Evolutionary conservation across 2,113 vertebrate genomes (phyloP), one percentile per base, ranked within the genome.

Genomic region (Podilymbus podiceps): DNA sequence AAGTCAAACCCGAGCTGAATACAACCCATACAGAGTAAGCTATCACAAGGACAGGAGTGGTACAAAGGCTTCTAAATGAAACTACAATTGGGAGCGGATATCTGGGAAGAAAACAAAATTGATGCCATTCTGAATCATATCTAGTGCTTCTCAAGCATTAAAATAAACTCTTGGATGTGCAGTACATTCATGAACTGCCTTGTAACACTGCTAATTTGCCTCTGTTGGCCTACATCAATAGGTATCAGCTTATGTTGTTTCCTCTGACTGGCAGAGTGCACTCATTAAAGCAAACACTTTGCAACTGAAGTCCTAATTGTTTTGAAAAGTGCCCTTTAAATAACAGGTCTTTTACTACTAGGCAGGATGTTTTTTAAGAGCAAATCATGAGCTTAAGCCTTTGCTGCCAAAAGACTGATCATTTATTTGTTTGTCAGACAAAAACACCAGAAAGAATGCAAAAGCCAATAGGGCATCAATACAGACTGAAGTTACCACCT

Each of bases 301-400:
- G 88, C 76, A 92, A 53, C 81, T 88, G 68, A 96, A 95, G 80
- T 56, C 80, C 80, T 95, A 95, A 96, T 76, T 92, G 95, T 95
- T 96, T 90, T 88, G 77, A 92, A 95, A 95, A 95, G 58, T 88
- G 67, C 74, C 87, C 86, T 95, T 97, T 95, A 92, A 97, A 93
- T 92, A 96, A 85, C 67, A 90, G 80, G 46, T 46, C 46, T 92
- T 93, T 85, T 74, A 88, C 77, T 95, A 89, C 66, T 27, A 93
- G 38, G 71, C 62, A 88, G 93, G 74, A 91, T 89, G 49, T 47
- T 44, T 47, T 94, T 85, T 74, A 96, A 89, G 71, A 91, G 77
- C 72, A 92, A 92, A 83, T 75, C 40, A 75, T 35, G 77, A 84
- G 81, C 55, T 91, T 88, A 76, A 92, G 69, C 40, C 23, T 73